Evolutionary conservation across 2,797 vertebrate species (phyloP).

Genomic region (Acomys russatus): DNA sequence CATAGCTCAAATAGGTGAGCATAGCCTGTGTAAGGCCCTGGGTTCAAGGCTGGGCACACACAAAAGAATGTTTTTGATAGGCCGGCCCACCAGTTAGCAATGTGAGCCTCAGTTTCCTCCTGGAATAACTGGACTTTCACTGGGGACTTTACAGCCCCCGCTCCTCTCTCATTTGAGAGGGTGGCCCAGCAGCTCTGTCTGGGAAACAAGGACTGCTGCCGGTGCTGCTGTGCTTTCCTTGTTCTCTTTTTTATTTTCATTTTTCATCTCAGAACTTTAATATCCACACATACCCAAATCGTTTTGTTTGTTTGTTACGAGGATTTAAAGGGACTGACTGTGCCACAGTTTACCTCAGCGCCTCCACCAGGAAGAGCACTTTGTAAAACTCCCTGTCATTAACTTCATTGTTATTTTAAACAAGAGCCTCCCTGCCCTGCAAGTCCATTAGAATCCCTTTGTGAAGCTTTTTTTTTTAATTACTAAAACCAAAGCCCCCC

Average conservation of each 20-base stretch:
- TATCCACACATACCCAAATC: no score
- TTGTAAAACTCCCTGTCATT: constrained; percentile 15
- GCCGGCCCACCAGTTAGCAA: not conserved
- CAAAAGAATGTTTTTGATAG: not conserved
- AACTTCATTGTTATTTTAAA: constrained; percentile 62
- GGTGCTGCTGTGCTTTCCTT: no score
- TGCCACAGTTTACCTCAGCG: not conserved
- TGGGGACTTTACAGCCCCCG: not conserved
- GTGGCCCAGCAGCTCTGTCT: no score
- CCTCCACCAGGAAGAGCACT: not conserved
- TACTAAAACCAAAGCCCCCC: not conserved
- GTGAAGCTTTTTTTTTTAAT: constrained; percentile 39
- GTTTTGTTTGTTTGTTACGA: not conserved
- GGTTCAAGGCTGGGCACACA: not conserved
- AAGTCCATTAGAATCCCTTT: constrained; percentile 29
- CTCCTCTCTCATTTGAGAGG: no score
- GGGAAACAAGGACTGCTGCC: no score
- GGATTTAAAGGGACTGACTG: constrained; percentile 43
- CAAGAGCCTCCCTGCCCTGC: constrained; percentile 14
- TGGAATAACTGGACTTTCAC: constrained; percentile 33
- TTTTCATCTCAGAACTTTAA: no score
- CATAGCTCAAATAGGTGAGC: not conserved
- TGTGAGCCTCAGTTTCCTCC: constrained; percentile 58
- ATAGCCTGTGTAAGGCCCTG: not conserved
- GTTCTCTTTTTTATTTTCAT: no score